phyloP scores from a whole-genome alignment of 2,797 vertebrate genomes.

The Darevskia mixta region DNA sequence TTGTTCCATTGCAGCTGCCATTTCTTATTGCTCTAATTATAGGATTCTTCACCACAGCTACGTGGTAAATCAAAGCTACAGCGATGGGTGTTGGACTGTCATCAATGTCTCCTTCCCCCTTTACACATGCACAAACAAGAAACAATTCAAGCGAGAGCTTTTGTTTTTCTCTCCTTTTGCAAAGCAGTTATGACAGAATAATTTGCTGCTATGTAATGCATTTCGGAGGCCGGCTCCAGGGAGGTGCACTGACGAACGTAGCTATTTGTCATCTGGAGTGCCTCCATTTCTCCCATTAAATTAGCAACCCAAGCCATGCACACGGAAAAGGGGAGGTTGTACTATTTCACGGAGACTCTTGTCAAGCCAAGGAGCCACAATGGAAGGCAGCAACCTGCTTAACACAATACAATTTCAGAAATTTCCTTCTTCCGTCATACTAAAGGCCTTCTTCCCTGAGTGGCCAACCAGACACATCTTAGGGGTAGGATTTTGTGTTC shows the following conservation, averaged over 20 bases:
- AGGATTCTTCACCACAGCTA: not conserved
- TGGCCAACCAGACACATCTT: not conserved
- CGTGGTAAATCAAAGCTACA: not conserved
- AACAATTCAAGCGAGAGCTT: not conserved
- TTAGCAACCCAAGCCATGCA: slow-evolving; percentile 5
- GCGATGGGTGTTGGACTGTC: not conserved
- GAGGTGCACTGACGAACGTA: not conserved
- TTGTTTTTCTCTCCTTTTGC: slow-evolving; percentile 1
- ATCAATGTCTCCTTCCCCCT: too few relatives aligned
- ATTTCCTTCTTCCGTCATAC: not conserved
- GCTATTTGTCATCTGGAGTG: not conserved
- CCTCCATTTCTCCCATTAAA: too few relatives aligned
- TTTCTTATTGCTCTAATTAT: not conserved
- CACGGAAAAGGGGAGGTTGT: slow-evolving; percentile 8
- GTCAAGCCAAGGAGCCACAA: slow-evolving; percentile 12
- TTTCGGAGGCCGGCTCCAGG: slow-evolving; percentile 15
- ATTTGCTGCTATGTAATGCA: slow-evolving; percentile 45
- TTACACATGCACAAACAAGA: not conserved
- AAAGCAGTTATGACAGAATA: slow-evolving; percentile 30
- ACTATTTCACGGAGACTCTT: slow-evolving; percentile 16
- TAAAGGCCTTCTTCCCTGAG: not conserved
- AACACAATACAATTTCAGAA: not conserved
- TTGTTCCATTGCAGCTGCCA: not conserved
- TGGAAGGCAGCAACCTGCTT: not conserved
- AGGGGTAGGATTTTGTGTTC: too few relatives aligned